Conservation (phyloP, 2,113 vertebrate genomes). For the Falco punctatus region DNA sequence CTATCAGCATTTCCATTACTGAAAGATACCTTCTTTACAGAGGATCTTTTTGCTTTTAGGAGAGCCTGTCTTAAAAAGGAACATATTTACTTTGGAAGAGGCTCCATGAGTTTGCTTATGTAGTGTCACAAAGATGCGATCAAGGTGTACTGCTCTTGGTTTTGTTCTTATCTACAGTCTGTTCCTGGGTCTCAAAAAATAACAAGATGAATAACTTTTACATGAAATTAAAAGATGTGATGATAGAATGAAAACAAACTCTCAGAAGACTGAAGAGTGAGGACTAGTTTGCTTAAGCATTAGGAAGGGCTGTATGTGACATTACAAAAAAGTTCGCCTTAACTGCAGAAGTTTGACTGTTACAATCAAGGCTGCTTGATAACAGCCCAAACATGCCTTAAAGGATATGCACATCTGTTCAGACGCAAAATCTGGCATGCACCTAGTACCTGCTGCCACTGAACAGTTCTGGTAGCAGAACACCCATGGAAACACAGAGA, state of each 20-base stretch:
- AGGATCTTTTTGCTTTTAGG: background rate
- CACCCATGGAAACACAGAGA: background rate
- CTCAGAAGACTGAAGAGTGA: background rate
- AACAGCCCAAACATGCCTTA: background rate
- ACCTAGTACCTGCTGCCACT: background rate
- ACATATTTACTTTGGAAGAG: background rate
- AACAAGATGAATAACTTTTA: background rate
- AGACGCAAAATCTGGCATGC: background rate
- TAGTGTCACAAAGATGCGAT: background rate
- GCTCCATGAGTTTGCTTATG: background rate
- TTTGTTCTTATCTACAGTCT: background rate
- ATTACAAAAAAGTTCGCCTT: background rate
- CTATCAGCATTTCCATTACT: background rate
- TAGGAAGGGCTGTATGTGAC: background rate
- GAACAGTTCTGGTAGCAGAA: background rate
- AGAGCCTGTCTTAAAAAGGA: background rate
- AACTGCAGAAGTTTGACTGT: background rate
- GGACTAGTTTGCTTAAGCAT: background rate
- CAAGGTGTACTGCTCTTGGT: background rate
- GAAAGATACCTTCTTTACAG: background rate
- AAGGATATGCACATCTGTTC: background rate
- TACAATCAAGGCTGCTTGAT: background rate
- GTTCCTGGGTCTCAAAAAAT: background rate
- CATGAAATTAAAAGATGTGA: background rate
- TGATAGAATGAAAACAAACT: background rate